These are phyloP conservation scores for Venusia cambrica DNA, from an alignment of 2,888 invertebrate species.

Conservation along the genomic window DNA sequence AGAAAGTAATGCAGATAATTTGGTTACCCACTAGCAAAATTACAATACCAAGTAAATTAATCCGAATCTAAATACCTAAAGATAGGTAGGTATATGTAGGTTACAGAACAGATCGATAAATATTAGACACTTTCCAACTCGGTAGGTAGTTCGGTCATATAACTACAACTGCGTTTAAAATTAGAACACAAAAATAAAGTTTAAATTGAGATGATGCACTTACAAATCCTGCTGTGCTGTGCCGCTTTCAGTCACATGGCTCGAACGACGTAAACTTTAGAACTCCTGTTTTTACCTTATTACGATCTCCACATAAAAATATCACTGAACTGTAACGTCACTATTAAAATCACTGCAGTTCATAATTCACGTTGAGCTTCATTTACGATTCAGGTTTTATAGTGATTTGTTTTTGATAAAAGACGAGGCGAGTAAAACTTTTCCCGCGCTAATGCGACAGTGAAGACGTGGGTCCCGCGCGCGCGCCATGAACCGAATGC, in stretches of 20 bases:
- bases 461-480: slow-evolving; percentile 48
- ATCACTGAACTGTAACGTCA: slow-evolving; percentile 54
- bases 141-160: no score
- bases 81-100: slow-evolving; percentile 1
- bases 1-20: no score
- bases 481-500: slow-evolving; percentile 54
- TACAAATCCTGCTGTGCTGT: slow-evolving; percentile 65
- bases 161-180: slow-evolving; percentile 1
- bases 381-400: slow-evolving; percentile 30
- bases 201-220: slow-evolving; percentile 49
- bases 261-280: slow-evolving; percentile 62
- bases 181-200: slow-evolving; percentile 11
- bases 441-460: slow-evolving; percentile 24
- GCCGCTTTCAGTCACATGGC: slow-evolving; percentile 71
- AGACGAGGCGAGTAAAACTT: slow-evolving; percentile 28
- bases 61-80: slow-evolving; percentile 8
- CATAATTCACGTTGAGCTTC: slow-evolving; percentile 36
- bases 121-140: no score
- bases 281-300: slow-evolving; percentile 62
- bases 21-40: no score
- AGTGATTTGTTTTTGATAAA: slow-evolving; percentile 34
- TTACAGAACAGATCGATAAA: no score
- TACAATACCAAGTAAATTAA: no score
- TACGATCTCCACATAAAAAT: slow-evolving; percentile 53
- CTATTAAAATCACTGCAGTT: slow-evolving; percentile 46